phyloP scores from a whole-genome alignment of 2,113 vertebrate genomes.

The Aegotheles bennettii region DNA sequence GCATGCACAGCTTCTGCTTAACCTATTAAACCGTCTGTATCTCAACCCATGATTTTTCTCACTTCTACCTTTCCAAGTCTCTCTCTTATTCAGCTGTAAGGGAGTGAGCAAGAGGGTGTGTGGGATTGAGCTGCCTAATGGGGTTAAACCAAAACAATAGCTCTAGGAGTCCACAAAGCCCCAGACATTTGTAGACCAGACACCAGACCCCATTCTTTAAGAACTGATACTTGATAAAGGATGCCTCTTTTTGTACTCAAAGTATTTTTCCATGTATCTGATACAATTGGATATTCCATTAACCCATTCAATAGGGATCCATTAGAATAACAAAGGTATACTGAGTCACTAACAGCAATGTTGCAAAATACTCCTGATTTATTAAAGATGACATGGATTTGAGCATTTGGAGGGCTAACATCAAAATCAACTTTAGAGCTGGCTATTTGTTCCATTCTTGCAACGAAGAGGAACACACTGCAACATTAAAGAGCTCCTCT shows the following conservation, averaged over 20 bases:
- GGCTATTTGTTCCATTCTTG: background rate
- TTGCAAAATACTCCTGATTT: background rate
- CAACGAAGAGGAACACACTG: background rate
- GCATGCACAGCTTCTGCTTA: background rate
- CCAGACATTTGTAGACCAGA: background rate
- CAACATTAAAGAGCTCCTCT: background rate
- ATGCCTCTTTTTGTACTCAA: background rate
- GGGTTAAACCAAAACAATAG: background rate
- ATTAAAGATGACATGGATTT: background rate
- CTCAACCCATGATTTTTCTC: background rate
- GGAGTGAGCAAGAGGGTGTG: rapidly evolving
- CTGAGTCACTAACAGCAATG: background rate
- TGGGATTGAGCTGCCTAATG: background rate
- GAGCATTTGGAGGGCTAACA: background rate
- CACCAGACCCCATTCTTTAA: background rate
- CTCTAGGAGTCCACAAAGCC: background rate
- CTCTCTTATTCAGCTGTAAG: rapidly evolving
- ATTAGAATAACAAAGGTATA: background rate
- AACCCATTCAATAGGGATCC: background rate
- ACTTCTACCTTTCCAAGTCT: background rate
- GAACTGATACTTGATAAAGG: background rate
- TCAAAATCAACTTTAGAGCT: background rate
- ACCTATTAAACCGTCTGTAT: background rate
- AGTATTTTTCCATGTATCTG: background rate
- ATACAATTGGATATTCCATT: background rate